Evolutionary conservation across 2,888 invertebrate species (phyloP).

Genomic region (Thecocarcelia acutangulata): DNA sequence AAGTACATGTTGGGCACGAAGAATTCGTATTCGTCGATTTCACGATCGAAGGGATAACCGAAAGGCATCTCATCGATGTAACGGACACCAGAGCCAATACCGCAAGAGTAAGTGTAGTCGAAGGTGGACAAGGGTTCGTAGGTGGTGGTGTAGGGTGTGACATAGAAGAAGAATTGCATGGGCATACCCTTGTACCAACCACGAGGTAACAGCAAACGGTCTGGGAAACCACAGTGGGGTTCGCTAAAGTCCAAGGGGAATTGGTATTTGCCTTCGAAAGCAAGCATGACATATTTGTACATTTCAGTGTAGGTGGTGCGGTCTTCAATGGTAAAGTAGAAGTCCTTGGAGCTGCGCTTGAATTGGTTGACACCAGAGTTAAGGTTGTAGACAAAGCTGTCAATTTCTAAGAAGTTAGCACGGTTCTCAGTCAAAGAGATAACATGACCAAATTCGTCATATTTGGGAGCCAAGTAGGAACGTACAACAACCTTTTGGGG

Average conservation of each 20-base stretch:
- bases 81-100: conserved; percentile 82
- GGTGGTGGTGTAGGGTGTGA: conserved; percentile 81
- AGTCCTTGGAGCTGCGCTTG: conserved; percentile 76
- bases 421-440: conserved; percentile 76
- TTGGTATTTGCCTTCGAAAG: conserved; percentile 81
- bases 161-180: conserved; percentile 84
- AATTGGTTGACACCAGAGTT: conserved; percentile 82
- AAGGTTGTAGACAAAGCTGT: conserved; percentile 85
- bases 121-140: conserved; percentile 81
- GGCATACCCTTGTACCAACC: conserved; percentile 85
- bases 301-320: conserved; percentile 81
- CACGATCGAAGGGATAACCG: conserved; percentile 88
- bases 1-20: conserved; percentile 84
- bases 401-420: conserved; percentile 85
- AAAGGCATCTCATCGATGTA: conserved; percentile 84
- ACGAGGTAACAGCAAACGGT: conserved; percentile 85
- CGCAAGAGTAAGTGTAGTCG: conserved; percentile 82
- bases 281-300: conserved; percentile 82
- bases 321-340: conserved; percentile 83
- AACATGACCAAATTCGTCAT: conserved; percentile 82
- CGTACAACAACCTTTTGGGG: conserved; percentile 83
- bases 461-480: conserved; percentile 87
- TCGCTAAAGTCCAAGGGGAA: conserved; percentile 81
- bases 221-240: conserved; percentile 84
- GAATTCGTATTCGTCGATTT: conserved; percentile 83